A percentile compares a stretch with the other conserved stretches of the same genome.
Conservation (phyloP, 2,113 vertebrate species). For the Epinephelus lanceolatus region DNA sequence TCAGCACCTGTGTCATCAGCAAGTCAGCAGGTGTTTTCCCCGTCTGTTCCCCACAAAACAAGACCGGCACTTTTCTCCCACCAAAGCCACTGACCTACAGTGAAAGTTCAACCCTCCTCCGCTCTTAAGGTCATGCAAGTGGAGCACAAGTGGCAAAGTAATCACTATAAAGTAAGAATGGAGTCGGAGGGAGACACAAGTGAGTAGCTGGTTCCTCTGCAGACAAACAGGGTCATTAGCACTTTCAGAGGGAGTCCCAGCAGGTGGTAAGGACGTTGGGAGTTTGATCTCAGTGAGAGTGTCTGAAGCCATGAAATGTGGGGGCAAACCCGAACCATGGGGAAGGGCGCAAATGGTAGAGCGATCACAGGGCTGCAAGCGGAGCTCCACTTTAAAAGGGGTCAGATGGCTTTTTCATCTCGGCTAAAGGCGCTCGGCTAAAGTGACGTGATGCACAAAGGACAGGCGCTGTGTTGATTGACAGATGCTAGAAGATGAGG, state of each 20-base stretch:
- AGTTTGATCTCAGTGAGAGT: constrained; percentile 79
- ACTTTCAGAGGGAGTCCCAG: constrained; percentile 72
- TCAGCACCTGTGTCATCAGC: constrained; percentile 74
- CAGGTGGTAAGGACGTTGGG: constrained; percentile 59
- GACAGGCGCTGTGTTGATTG: constrained; percentile 73
- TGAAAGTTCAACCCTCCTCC: constrained; percentile 65
- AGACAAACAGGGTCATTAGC: constrained; percentile 81
- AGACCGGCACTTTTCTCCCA: constrained; percentile 59
- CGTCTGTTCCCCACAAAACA: constrained; percentile 52
- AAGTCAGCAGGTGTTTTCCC: constrained; percentile 77
- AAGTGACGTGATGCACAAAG: constrained; percentile 72
- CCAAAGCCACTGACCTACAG: constrained; percentile 70
- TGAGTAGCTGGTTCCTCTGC: constrained; percentile 53
- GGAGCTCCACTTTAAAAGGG: constrained; percentile 71
- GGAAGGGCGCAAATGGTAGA: constrained; percentile 83
- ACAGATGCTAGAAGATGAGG: constrained; percentile 51
- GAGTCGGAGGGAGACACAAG: constrained; percentile 11
- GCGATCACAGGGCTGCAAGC: constrained; percentile 77
- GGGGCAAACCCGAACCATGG: constrained; percentile 72
- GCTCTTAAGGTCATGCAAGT: constrained; percentile 67
- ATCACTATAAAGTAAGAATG: constrained; percentile 72
- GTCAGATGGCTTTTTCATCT: constrained; percentile 86
- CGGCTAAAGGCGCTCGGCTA: constrained; percentile 60
- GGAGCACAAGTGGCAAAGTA: constrained; percentile 80
- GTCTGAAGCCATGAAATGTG: constrained; percentile 77